Evolutionary conservation across 2,113 vertebrate species (phyloP), one percentile per base, ranked within the genome.

Genomic region (Heterocephalus glaber): DNA sequence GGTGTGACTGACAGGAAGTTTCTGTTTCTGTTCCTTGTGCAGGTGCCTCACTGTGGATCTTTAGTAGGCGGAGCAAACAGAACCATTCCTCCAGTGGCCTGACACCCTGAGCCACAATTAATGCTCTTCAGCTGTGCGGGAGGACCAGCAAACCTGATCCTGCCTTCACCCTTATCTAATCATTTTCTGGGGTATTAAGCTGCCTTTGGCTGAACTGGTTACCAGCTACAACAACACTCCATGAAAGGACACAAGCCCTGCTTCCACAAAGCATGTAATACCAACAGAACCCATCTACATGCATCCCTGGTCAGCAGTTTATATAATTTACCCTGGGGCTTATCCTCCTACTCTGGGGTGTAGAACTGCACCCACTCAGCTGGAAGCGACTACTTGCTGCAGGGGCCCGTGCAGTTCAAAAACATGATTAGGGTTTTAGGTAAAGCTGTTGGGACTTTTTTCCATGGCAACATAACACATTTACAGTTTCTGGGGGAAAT

Each of bases 181-280:
- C 61, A 60, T 65, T 91, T 80, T 92, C 79, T 41, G 66, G 88
- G 61, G 96, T 94, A 72, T 88, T 94, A 95, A 88, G 89, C 91
- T 77, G 17, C n/a, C 88, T 95, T 97, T 91, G 93, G 54, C 91
- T 96, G 63, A 90, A 92, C 79, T 20, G 2, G 54, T 79, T 92
- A 70, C 89, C 94, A 96, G 95, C 96, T 86, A 97, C 74, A 90
- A n/a, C 85, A 95, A 83, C 65, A 54, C 70, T 96, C 74, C 72
- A 65, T 60, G n/a, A 90, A 72, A 0, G 0, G 94, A 85, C 87
- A 85, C 44, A 7, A 91, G 44, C 33, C 81, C 86, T 33, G 35
- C 92, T 26, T 47, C 56, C 7, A 82, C 66, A 33, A 89, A 90
- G 90, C 49, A 26, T 76, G n/a, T 63, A 28, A 17, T 44, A 33